phyloP scores from a whole-genome alignment of 2,888 invertebrate genomes.

The Aplocera efformata region DNA sequence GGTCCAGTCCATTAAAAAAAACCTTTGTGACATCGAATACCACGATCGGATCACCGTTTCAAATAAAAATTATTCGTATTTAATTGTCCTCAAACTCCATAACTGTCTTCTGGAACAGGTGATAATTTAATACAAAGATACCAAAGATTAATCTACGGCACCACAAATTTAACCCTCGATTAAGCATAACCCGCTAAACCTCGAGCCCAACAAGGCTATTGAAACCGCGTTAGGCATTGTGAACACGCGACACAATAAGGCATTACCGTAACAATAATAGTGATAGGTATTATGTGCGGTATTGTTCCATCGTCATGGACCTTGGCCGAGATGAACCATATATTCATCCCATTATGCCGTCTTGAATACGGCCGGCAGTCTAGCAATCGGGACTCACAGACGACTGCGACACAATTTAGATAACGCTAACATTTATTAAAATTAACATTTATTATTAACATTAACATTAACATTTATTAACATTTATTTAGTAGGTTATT shows the following conservation, averaged over 20 bases:
- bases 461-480: no score
- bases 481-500: no score
- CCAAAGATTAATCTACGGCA: slow-evolving; percentile 9
- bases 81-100: background rate
- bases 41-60: no score
- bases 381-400: slow-evolving; percentile 37
- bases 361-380: slow-evolving; percentile 58
- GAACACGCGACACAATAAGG: slow-evolving; percentile 40
- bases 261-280: slow-evolving; percentile 28
- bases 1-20: no score
- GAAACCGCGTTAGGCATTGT: slow-evolving; percentile 45
- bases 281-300: slow-evolving; percentile 47
- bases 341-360: slow-evolving; percentile 71
- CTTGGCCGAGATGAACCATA: slow-evolving; percentile 74
- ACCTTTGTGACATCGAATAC: no score
- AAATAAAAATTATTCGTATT: no score
- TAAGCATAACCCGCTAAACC: slow-evolving; percentile 21
- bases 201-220: slow-evolving; percentile 26
- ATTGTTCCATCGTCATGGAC: slow-evolving; percentile 58
- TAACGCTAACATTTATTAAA: no score
- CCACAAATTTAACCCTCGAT: slow-evolving; percentile 11
- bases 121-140: slow-evolving; percentile 5
- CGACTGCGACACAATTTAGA: no score
- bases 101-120: background rate
- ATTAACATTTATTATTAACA: no score